A percentile compares a stretch with the other conserved stretches of the same genome.
Conservation (phyloP, 92 coral and sea anemone genomes). For the Palythoa grandiflora region DNA sequence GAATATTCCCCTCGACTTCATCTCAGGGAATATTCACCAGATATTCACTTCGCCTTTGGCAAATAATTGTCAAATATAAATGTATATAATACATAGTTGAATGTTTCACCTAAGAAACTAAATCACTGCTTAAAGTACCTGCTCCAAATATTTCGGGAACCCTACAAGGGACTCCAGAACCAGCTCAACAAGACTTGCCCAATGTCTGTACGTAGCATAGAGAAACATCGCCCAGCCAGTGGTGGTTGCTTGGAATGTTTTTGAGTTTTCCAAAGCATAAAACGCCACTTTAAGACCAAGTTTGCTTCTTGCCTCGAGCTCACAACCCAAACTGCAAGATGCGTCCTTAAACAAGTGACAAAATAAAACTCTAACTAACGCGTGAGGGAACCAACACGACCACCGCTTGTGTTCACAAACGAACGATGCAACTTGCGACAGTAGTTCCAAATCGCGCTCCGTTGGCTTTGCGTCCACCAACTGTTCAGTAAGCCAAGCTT, state of each 20-base stretch:
- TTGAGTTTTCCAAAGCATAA: constrained; percentile 41
- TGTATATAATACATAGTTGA: too few species aligned
- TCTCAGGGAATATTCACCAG: too few species aligned
- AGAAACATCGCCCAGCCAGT: constrained; percentile 65
- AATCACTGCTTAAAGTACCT: constrained; percentile 50
- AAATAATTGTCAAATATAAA: too few species aligned
- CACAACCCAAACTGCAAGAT: constrained; percentile 34
- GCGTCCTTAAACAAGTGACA: constrained; percentile 72
- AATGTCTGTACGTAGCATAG: constrained; percentile 75
- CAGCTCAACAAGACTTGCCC: constrained; percentile 82
- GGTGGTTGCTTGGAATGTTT: constrained; percentile 27
- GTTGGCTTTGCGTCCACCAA: constrained; percentile 56
- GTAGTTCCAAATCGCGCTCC: constrained; percentile 51
- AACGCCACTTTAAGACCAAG: constrained; percentile 56
- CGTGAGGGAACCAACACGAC: constrained; percentile 52
- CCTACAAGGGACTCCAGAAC: constrained; percentile 69
- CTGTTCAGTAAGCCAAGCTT: constrained; percentile 78
- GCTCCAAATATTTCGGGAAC: constrained; percentile 54
- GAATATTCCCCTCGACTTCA: too few species aligned
- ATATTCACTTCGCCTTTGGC: too few species aligned
- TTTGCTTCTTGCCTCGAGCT: constrained; percentile 18
- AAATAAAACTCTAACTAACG: constrained; percentile 71
- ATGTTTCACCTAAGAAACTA: neutral
- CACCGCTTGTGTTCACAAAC: constrained; percentile 25
- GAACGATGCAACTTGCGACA: constrained; percentile 52